Evolutionary conservation across 2,113 vertebrate species (phyloP), one percentile per base, ranked within the genome.

Genomic region (Pagrus major): DNA sequence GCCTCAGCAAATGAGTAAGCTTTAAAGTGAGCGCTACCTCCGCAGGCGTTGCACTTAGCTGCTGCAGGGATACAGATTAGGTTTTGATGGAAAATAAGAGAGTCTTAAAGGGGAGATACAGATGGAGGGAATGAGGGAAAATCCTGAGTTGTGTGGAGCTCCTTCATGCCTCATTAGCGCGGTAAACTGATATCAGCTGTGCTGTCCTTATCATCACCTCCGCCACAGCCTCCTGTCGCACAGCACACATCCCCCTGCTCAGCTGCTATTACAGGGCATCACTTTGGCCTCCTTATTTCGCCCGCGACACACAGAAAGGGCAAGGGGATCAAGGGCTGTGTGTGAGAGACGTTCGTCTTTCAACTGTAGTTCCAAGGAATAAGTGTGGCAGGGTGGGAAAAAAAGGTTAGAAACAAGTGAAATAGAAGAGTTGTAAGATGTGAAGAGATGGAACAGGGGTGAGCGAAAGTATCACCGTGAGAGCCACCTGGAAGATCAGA

Each of bases 141-240:
- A 86, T 65, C 46, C 74, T 58, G 39, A 70, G 61, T 25, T 67
- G 10, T 74, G 20, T 56, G 20, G 37, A 69, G 55, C 46, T 75
- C 56, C 66, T 86, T 90, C 86, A 92, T 70, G 80, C 82, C 55
- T 90, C 81, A 92, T 91, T 86, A 87, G 47, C 25, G 55, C 64
- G n/a, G 63, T 84, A 83, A 88, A 76, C 72, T 76, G 75, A 71
- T 80, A 74, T 84, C 71, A 86, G 68, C 58, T 72, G 66, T 46
- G 41, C 9, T 74, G 59, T 74, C 71, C 81, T 82, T 72, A 63
- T 85, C 76, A 59, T 74, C 78, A 76, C 85, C 69, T 54, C 60
- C 4, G 44, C 64, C 41, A 21, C 11, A 1, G 3, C 49, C 47
- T 52, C 54, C 46, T 76, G 66, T 77, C 65, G 35, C 69, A 55